These are phyloP conservation scores for Gallinago stenura DNA, from an alignment of 2,797 vertebrate genomes.

Conservation along the genomic window DNA sequence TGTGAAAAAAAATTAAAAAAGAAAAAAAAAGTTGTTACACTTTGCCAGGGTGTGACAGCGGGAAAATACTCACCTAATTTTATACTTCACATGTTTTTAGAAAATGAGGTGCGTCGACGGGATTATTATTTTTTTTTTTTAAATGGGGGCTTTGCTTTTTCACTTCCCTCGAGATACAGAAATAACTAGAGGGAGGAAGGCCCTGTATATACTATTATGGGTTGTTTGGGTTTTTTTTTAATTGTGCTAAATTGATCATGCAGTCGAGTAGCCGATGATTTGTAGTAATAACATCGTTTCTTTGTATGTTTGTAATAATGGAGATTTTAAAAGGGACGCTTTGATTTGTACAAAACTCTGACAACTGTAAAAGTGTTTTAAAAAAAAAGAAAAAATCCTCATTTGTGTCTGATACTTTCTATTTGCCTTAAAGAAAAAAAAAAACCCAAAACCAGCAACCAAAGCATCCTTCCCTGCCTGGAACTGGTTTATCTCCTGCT, in stretches of 20 bases:
- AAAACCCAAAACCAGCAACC: background rate
- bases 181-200: conserved; percentile 42
- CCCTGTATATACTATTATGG: conserved; percentile 25
- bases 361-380: conserved; percentile 76
- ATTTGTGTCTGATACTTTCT: conserved; percentile 25
- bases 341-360: conserved; percentile 81
- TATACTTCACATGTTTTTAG: conserved; percentile 75
- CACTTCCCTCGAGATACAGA: conserved; percentile 52
- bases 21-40: background rate
- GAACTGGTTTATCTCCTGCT: background rate
- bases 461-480: background rate
- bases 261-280: conserved; percentile 71
- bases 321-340: conserved; percentile 77
- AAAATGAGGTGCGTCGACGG: conserved; percentile 5
- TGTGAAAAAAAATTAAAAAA: background rate
- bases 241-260: conserved; percentile 73
- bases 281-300: conserved; percentile 76
- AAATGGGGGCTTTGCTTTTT: conserved; percentile 67
- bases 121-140: conserved; percentile 54
- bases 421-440: background rate
- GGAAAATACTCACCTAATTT: conserved; percentile 71
- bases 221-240: background rate
- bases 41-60: conserved; percentile 35
- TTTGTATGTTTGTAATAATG: conserved; percentile 83
- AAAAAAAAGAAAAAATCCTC: conserved; percentile 32